These are phyloP conservation scores for Acheta domesticus DNA, from an alignment of 2,888 invertebrate species.

Conservation along the genomic window DNA sequence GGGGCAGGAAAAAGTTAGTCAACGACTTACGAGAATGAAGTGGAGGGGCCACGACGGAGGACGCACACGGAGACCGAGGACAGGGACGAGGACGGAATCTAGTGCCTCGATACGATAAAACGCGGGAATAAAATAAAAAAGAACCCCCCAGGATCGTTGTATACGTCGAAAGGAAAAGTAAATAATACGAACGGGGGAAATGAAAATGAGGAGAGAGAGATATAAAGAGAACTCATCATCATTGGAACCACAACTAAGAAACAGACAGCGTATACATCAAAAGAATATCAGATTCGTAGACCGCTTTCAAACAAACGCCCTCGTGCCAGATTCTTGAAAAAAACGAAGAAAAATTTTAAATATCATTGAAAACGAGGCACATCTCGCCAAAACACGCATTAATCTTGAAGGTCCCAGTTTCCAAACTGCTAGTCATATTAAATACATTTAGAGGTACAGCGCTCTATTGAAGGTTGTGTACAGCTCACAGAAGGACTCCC, in stretches of 20 bases:
- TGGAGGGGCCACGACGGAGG: not conserved
- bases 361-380: too few species aligned
- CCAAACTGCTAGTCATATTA: too few species aligned
- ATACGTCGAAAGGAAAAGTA: constrained; percentile 22
- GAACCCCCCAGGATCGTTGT: not conserved
- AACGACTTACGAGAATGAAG: not conserved
- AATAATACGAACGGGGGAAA: constrained; percentile 11
- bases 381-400: too few species aligned
- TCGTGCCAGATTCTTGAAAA: not conserved
- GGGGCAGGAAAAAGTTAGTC: not conserved
- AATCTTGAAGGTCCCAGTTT: too few species aligned
- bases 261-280: constrained; percentile 21
- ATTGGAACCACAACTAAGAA: constrained; percentile 28
- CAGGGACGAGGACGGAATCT: not conserved
- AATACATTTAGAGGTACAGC: too few species aligned
- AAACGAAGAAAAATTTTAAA: too few species aligned
- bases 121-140: not conserved
- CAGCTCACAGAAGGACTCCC: too few species aligned
- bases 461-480: too few species aligned
- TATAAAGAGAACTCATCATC: constrained; percentile 29
- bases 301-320: not conserved
- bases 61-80: not conserved
- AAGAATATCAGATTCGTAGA: constrained; percentile 22
- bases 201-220: constrained; percentile 21
- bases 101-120: not conserved